Evolutionary conservation across 1,140 invertebrate species (phyloP).

Genomic region (Delia radicum): DNA sequence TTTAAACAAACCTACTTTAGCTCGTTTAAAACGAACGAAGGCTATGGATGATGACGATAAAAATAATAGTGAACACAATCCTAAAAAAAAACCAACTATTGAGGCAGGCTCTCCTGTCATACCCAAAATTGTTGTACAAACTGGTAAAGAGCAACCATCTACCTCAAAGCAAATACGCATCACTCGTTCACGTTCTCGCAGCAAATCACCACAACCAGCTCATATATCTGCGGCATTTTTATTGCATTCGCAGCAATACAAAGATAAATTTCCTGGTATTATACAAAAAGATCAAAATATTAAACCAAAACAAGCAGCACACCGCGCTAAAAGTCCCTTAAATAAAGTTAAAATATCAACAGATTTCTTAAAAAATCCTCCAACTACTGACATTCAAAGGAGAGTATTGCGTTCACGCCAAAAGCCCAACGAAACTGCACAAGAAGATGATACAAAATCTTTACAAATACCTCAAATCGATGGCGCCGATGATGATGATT

Average conservation of each 20-base stretch:
- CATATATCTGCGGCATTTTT: constrained; percentile 42
- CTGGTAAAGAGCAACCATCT: constrained; percentile 25
- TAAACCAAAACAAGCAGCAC: neutral
- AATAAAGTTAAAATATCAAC: constrained; percentile 35
- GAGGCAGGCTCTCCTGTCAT: constrained; percentile 42
- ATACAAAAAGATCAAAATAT: neutral
- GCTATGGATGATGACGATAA: neutral
- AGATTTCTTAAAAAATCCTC: constrained; percentile 29
- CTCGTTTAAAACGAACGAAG: neutral
- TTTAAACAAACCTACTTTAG: neutral
- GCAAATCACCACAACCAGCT: constrained; percentile 45
- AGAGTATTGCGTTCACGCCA: constrained; percentile 37
- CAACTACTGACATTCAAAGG: neutral
- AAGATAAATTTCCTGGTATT: constrained; percentile 10
- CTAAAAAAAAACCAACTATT: constrained; percentile 28
- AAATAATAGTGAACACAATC: neutral
- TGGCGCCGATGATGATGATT: constrained; percentile 58
- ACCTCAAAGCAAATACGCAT: neutral
- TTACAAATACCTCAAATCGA: constrained; percentile 58
- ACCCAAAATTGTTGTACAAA: constrained; percentile 40
- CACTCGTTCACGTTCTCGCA: constrained; percentile 33
- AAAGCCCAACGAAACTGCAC: constrained; percentile 20
- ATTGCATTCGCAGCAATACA: constrained; percentile 24
- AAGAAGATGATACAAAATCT: constrained; percentile 17
- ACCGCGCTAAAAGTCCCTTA: neutral